Conservation (phyloP, 2,113 vertebrate species). For the Crotalus horridus region DNA sequence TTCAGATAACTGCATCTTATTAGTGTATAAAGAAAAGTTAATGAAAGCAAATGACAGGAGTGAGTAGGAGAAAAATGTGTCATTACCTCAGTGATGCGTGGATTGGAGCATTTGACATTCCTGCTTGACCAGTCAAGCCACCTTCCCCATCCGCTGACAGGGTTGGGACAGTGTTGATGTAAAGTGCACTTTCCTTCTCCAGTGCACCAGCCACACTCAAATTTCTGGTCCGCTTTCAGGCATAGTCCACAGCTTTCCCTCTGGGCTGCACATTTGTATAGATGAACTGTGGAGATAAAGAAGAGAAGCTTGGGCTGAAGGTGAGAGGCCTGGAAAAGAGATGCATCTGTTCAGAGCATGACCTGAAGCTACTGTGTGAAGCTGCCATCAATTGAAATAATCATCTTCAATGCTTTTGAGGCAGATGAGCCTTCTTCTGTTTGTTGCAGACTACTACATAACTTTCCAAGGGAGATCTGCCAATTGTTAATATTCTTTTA, state of each 20-base stretch:
- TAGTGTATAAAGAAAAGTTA: not conserved
- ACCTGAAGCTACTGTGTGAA: not conserved
- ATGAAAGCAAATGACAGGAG: not conserved
- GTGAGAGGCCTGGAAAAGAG: not conserved
- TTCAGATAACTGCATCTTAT: not conserved
- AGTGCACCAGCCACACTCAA: slow-evolving; percentile 94
- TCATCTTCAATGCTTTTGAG: not conserved
- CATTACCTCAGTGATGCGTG: slow-evolving; percentile 93
- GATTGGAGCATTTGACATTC: slow-evolving; percentile 96
- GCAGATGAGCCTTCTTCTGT: not conserved
- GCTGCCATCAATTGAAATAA: not conserved
- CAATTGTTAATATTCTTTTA: not conserved
- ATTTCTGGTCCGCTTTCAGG: slow-evolving; percentile 92
- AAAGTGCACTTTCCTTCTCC: slow-evolving; percentile 84
- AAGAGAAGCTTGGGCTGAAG: accelerated
- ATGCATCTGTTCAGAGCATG: not conserved
- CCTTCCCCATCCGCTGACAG: slow-evolving; percentile 87
- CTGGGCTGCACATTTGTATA: slow-evolving; percentile 96
- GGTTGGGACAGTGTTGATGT: slow-evolving; percentile 78
- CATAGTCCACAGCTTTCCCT: slow-evolving; percentile 96
- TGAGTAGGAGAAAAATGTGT: not conserved
- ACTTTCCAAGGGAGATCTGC: not conserved
- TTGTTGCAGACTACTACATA: not conserved
- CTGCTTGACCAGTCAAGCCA: slow-evolving; percentile 74
- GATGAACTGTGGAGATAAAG: slow-evolving; percentile 79